Base-by-base conservation (phyloP, 2,797 vertebrate genomes). In the Nothura maculosa region DNA sequence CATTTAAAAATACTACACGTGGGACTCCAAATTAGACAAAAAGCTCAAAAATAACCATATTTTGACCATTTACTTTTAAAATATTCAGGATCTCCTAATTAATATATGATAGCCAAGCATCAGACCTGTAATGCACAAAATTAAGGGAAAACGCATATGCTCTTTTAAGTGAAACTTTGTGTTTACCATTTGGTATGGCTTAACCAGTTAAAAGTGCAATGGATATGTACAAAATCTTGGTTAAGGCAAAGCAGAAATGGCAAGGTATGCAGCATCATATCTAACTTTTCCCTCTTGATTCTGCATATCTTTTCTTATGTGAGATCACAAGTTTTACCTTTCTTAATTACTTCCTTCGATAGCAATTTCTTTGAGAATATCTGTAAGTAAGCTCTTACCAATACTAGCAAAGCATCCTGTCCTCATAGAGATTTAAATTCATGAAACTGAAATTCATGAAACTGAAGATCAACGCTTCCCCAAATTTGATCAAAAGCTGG, bases 21-120 rank as follows among this genome's bases (percentile, higher is more conserved):
- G 68, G 52, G 57, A 57, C 85, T 81, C 68, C 27, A 93, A 83
- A 93, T 66, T 34, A 68, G 78, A 84, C 19, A 40, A 48, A 84
- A 83, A 66, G 70, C 45, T 76, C 50, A 92, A 86, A 82, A 94
- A 74, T 43, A 17, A 55, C 67, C 70, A 58, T 20, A 20, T 78
- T 89, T 95, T 85, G 4, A 70, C 52, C 52, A 75, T 64, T 90
- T 28, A 7, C 52, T 5, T 28, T 54, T 84, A 62, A 30, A 94
- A 92, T 72, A 84, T 50, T 89, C 43, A 68, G 11, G 32, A 72
- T 80, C 81, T 92, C 62, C 61, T 96, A 93, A 94, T 92, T 81
- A 95, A 91, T 30, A 16, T 52, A 11, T 18, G 69, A 27, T 48
- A 75, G 55, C n/a, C 42, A 81, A 73, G 38, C 64, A 85, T 61